phyloP scores from a whole-genome alignment of 2,113 vertebrate species.

The Gymnarchus niloticus region DNA sequence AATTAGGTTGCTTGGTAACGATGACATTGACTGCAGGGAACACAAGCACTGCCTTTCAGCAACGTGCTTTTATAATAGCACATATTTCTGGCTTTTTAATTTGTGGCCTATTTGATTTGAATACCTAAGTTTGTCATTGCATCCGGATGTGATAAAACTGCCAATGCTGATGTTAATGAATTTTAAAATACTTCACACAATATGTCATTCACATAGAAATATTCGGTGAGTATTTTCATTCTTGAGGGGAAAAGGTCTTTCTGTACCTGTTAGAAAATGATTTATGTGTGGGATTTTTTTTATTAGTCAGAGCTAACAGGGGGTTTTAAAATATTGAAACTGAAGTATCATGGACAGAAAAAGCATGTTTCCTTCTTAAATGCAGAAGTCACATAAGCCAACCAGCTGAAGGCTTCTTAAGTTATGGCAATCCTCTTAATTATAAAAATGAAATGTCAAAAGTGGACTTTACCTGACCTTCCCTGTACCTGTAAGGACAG shows the following conservation, averaged over 20 bases:
- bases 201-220: neutral
- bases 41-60: slow-evolving; percentile 36
- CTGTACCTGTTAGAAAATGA: neutral
- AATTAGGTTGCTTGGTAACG: slow-evolving; percentile 40
- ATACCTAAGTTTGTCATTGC: neutral
- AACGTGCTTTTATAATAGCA: slow-evolving; percentile 23
- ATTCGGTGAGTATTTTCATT: neutral
- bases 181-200: neutral
- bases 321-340: neutral
- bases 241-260: neutral
- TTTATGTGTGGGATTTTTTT: neutral
- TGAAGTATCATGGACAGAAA: neutral
- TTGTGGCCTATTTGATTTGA: neutral
- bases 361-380: neutral
- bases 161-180: neutral
- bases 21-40: slow-evolving; percentile 22
- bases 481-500: neutral
- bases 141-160: neutral
- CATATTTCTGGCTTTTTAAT: neutral
- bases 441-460: neutral
- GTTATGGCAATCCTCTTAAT: neutral
- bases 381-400: neutral
- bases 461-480: neutral
- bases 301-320: neutral
- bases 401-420: neutral